Percentiles rank a stretch among this genome's conserved stretches.
Evolutionary conservation across 1,140 invertebrate species (phyloP).

Genomic region (Oscheius sp.): DNA sequence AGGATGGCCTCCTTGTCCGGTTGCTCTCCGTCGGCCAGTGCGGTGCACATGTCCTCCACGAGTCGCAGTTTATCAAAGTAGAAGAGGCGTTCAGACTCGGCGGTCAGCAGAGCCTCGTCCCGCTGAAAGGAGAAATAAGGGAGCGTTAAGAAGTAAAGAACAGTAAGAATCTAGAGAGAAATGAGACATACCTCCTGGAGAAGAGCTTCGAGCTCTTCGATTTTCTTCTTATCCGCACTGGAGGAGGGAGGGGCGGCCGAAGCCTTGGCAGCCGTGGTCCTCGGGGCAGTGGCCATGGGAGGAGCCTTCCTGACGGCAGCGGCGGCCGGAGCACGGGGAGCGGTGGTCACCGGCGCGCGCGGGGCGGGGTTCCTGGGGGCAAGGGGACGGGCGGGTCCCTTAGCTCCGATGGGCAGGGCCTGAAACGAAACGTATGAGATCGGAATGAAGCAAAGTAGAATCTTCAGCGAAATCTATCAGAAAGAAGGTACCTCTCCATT

Average conservation of each 20-base stretch:
- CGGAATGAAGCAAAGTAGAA: neutral
- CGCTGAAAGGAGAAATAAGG: neutral
- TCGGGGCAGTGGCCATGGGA: too few relatives aligned
- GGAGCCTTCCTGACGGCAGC: neutral
- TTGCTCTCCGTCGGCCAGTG: neutral
- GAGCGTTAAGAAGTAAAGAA: neutral
- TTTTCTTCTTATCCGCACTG: neutral
- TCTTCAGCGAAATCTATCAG: neutral
- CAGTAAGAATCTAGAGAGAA: too few relatives aligned
- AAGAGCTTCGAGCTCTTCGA: neutral
- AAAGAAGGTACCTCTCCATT: constrained; percentile 23
- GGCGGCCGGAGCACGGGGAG: neutral
- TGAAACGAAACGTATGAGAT: neutral
- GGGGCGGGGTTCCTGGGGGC: neutral
- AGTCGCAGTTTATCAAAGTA: constrained; percentile 96
- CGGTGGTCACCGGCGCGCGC: neutral
- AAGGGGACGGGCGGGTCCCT: neutral
- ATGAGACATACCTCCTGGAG: neutral
- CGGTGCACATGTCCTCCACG: constrained; percentile 72
- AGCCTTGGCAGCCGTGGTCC: neutral
- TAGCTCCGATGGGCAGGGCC: constrained; percentile 8
- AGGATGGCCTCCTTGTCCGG: neutral
- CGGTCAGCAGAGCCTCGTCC: neutral
- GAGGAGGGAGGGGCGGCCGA: neutral
- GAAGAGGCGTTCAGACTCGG: constrained; percentile 79